These are phyloP conservation scores for Notarius quadriscutis DNA, from an alignment of 2,113 vertebrate genomes.

Conservation along the genomic window DNA sequence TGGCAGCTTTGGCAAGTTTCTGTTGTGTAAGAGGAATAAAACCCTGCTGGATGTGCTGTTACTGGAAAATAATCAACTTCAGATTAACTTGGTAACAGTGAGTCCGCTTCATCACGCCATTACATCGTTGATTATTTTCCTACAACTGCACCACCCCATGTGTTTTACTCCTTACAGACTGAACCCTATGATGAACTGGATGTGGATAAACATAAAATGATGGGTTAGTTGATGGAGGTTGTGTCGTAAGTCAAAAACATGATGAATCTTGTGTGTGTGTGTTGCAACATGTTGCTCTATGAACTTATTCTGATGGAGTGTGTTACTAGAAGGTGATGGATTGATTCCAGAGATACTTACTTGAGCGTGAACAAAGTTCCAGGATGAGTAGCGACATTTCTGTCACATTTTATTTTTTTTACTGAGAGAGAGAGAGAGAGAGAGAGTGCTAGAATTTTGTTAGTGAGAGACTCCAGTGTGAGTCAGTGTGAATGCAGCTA, in stretches of 20 bases:
- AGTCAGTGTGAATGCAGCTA: neutral
- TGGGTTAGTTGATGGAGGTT: neutral
- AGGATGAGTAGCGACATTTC: neutral
- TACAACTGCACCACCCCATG: neutral
- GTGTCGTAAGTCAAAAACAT: neutral
- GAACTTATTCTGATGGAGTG: neutral
- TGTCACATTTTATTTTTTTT: neutral
- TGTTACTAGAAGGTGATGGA: neutral
- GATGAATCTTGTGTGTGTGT: neutral
- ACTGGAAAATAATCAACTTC: neutral
- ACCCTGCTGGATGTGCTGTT: neutral
- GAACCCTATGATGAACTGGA: neutral
- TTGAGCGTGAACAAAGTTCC: neutral
- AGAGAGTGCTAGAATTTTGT: neutral
- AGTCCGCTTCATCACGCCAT: neutral
- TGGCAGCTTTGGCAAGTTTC: too few species aligned
- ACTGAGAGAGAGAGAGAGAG: neutral
- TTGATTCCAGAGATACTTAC: neutral
- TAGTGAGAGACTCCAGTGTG: slow-evolving; percentile 12
- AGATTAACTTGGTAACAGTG: neutral
- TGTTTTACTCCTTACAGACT: neutral
- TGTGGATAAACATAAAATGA: neutral
- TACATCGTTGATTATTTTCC: neutral
- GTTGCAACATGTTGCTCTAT: neutral
- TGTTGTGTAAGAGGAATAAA: too few species aligned